phyloP scores from a whole-genome alignment of 2,888 invertebrate genomes.

The Anaspis maculata region DNA sequence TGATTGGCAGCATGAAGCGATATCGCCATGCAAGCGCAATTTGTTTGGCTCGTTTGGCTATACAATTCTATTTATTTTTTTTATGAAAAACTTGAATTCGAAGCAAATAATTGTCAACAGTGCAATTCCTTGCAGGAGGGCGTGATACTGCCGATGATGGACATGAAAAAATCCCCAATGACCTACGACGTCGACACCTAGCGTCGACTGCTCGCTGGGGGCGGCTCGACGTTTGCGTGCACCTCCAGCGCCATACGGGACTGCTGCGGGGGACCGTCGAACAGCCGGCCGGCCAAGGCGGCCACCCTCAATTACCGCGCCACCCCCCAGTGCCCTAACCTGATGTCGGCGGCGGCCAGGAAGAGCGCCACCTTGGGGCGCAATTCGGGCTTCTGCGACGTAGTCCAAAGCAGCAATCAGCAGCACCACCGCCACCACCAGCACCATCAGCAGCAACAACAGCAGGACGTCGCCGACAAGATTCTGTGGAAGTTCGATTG shows the following conservation, averaged over 20 bases:
- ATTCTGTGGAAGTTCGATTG: conserved; percentile 43
- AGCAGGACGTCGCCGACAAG: conserved; percentile 50
- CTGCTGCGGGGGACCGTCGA: conserved; percentile 40
- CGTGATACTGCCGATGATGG: conserved; percentile 56
- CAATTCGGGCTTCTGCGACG: conserved; percentile 55
- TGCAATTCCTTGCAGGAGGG: too few species aligned
- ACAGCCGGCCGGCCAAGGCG: conserved; percentile 29
- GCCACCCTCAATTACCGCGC: conserved; percentile 34
- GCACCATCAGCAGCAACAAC: background rate
- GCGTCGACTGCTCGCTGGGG: conserved; percentile 41
- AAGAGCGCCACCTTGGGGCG: conserved; percentile 28
- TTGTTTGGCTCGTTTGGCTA: too few species aligned
- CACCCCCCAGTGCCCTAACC: conserved; percentile 29
- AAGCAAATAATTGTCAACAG: too few species aligned
- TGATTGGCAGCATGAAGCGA: too few species aligned
- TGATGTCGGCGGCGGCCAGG: too few species aligned
- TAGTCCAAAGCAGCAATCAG: conserved; percentile 85
- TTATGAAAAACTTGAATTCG: too few species aligned
- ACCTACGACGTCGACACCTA: conserved; percentile 51
- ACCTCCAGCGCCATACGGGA: conserved; percentile 39
- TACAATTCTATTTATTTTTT: too few species aligned
- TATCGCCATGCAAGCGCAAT: too few species aligned
- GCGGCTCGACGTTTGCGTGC: conserved; percentile 34
- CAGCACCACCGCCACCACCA: conserved; percentile 49
- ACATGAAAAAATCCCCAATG: conserved; percentile 54